A percentile compares a stretch with the other conserved stretches of the same genome.
phyloP scores from a whole-genome alignment of 2,888 invertebrate genomes.

The Drosophila rubida region DNA sequence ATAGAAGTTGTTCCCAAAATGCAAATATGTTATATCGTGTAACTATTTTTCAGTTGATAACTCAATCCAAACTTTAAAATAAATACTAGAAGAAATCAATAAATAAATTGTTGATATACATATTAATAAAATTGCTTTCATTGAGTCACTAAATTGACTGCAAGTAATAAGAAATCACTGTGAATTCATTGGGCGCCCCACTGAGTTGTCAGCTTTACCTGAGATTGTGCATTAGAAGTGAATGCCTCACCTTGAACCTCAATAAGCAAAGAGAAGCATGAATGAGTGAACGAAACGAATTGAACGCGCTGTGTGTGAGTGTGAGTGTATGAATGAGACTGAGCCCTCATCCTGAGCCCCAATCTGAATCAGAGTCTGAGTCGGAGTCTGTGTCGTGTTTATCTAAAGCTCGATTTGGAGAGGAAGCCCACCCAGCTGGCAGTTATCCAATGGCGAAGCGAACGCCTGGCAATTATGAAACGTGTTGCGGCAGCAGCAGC shows the following conservation, averaged over 20 bases:
- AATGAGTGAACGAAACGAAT: slow-evolving; percentile 20
- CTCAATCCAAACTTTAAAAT: too few species aligned
- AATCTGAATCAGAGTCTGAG: not conserved
- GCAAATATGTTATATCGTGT: too few species aligned
- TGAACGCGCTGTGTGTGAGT: not conserved
- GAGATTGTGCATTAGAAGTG: slow-evolving; percentile 61
- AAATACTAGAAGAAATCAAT: too few species aligned
- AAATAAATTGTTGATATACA: too few species aligned
- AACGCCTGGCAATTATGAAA: slow-evolving; percentile 69
- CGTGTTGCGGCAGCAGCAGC: slow-evolving; percentile 67
- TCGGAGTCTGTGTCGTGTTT: slow-evolving; percentile 20
- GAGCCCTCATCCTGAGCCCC: slow-evolving; percentile 54
- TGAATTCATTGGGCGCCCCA: slow-evolving; percentile 41
- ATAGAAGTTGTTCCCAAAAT: too few species aligned
- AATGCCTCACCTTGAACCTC: slow-evolving; percentile 73
- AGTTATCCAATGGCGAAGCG: slow-evolving; percentile 53
- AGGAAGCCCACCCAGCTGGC: slow-evolving; percentile 55
- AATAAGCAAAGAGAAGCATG: slow-evolving; percentile 21
- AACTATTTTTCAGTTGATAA: too few species aligned
- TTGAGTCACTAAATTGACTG: too few species aligned
- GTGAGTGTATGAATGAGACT: slow-evolving; percentile 25
- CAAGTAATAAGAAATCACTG: too few species aligned
- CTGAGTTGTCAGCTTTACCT: slow-evolving; percentile 12
- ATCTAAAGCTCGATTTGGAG: slow-evolving; percentile 22
- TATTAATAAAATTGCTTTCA: too few species aligned